Percentiles rank a stretch among this genome's conserved stretches.
These are phyloP conservation scores for Ceraclea dissimilis DNA, from an alignment of 2,888 invertebrate species.

Conservation along the genomic window DNA sequence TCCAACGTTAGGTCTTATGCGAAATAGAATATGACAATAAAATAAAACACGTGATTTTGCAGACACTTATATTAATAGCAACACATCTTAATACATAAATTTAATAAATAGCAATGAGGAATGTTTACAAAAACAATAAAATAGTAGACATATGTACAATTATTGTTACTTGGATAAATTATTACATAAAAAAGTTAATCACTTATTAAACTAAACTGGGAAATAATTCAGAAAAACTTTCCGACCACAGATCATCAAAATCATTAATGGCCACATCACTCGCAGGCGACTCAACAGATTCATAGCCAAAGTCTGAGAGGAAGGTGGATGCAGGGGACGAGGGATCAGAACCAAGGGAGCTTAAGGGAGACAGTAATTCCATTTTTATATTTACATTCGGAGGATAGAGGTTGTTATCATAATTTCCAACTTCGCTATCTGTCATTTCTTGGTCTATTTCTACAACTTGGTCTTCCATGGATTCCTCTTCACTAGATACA, in stretches of 20 bases:
- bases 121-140: neutral
- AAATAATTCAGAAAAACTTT: constrained; percentile 70
- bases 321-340: constrained; percentile 41
- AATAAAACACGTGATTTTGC: no score
- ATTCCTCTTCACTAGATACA: constrained; percentile 52
- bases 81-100: neutral
- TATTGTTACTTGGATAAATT: no score
- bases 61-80: neutral
- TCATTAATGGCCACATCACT: constrained; percentile 42
- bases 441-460: constrained; percentile 9
- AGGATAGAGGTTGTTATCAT: constrained; percentile 1
- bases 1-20: no score
- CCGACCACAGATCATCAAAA: constrained; percentile 63
- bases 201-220: constrained; percentile 56
- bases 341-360: constrained; percentile 30
- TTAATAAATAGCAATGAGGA: neutral
- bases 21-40: no score
- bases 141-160: no score
- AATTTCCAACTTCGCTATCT: constrained; percentile 3
- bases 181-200: neutral
- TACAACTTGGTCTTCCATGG: constrained; percentile 7
- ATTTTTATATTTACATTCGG: constrained; percentile 5
- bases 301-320: constrained; percentile 45
- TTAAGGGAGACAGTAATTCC: constrained; percentile 39
- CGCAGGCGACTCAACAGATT: constrained; percentile 44